Conservation (phyloP, 2,797 vertebrate species). For the Craterocephalus amniculus region DNA sequence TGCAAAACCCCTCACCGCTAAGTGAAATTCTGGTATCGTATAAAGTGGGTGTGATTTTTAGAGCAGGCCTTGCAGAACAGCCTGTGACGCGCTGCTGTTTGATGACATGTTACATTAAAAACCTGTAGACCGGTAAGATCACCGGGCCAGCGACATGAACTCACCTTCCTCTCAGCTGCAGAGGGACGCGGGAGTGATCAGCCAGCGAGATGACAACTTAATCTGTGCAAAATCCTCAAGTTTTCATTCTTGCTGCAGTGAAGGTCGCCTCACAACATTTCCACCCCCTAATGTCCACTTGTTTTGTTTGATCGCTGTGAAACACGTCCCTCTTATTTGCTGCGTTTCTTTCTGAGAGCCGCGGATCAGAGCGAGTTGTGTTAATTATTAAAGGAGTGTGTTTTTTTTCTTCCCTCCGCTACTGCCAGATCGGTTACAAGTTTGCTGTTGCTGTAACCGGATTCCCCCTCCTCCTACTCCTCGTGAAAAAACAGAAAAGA, state of each 20-base stretch:
- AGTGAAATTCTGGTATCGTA: too few species aligned
- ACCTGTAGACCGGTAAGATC: conserved; percentile 22
- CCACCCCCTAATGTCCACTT: conserved; percentile 1
- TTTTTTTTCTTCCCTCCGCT: conserved; percentile 66
- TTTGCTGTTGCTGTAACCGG: conserved; percentile 78
- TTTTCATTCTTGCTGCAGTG: conserved; percentile 71
- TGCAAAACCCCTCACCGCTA: neutral
- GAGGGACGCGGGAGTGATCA: conserved; percentile 25
- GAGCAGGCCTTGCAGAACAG: conserved; percentile 23
- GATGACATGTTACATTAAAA: conserved; percentile 40
- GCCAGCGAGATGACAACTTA: conserved; percentile 48
- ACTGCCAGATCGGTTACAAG: conserved; percentile 78
- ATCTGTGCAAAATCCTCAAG: conserved; percentile 52
- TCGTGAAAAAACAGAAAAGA: conserved; percentile 65
- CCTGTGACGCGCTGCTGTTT: neutral
- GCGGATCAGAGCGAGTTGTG: conserved; percentile 61
- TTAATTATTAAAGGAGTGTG: conserved; percentile 83
- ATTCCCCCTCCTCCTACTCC: conserved; percentile 70
- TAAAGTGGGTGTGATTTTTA: neutral
- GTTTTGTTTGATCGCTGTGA: conserved; percentile 19
- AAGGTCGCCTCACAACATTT: conserved; percentile 55
- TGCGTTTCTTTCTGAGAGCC: conserved; percentile 1
- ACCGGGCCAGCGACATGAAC: conserved; percentile 22
- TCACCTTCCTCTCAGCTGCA: conserved; percentile 72
- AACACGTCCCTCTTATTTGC: conserved; percentile 17